phyloP scores from a whole-genome alignment of 2,797 vertebrate genomes.

The Vespertilio murinus region DNA sequence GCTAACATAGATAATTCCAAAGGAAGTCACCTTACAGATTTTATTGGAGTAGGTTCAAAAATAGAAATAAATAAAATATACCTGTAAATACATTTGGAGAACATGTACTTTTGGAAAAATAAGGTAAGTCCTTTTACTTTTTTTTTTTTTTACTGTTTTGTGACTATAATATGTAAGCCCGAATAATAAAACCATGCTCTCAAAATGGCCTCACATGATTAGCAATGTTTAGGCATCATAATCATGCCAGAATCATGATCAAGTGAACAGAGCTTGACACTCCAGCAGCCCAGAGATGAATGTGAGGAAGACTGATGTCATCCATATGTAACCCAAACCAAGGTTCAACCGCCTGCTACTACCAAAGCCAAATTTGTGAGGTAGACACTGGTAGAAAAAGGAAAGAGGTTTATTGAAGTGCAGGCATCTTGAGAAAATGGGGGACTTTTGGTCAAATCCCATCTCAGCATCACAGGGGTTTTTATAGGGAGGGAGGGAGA shows the following conservation, averaged over 20 bases:
- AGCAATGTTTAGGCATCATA: background rate
- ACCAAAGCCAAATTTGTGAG: background rate
- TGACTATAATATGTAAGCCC: background rate
- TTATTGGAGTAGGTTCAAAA: background rate
- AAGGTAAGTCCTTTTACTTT: background rate
- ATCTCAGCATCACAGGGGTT: background rate
- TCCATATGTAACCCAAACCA: background rate
- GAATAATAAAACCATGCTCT: background rate
- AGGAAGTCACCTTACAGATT: background rate
- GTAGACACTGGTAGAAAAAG: background rate
- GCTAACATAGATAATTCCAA: background rate
- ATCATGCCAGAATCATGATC: background rate
- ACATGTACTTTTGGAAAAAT: background rate
- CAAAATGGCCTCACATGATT: background rate
- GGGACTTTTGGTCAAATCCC: background rate
- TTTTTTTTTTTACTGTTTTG: background rate
- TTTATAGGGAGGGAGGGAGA: background rate
- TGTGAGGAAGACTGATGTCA: background rate
- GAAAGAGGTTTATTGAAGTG: background rate
- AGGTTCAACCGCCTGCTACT: background rate
- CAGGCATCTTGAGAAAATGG: background rate
- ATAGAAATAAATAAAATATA: conserved; percentile 1
- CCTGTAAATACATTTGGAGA: background rate
- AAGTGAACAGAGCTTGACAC: background rate
- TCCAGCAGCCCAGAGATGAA: background rate